Evolutionary conservation across 2,888 invertebrate species (phyloP).

Genomic region (Escarpia spicata): DNA sequence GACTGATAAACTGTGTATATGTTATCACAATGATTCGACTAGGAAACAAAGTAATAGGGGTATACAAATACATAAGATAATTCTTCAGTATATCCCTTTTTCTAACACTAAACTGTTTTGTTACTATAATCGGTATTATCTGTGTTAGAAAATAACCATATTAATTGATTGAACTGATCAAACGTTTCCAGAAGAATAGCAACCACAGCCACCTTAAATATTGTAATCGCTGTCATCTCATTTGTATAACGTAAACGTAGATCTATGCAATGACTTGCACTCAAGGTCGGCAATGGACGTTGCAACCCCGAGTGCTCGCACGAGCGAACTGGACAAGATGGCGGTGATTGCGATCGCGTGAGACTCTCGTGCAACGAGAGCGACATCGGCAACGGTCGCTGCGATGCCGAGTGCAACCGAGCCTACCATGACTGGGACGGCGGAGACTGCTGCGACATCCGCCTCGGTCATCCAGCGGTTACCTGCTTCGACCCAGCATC

Average conservation of each 20-base stretch:
- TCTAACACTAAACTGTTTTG: no score
- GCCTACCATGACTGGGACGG: conserved; percentile 54
- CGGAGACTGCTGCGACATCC: conserved; percentile 56
- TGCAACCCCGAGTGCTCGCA: conserved; percentile 57
- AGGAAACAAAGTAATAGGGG: no score
- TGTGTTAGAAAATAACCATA: no score
- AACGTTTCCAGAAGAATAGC: background rate
- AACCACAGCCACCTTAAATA: background rate
- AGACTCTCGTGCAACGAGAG: conserved; percentile 40
- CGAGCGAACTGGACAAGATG: conserved; percentile 56
- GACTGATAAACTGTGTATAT: no score
- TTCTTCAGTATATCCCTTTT: no score
- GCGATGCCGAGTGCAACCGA: conserved; percentile 57
- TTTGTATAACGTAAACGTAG: background rate
- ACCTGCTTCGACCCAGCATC: conserved; percentile 55
- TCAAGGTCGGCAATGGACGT: conserved; percentile 50
- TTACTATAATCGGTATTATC: no score
- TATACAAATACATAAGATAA: no score
- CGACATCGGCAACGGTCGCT: conserved; percentile 51
- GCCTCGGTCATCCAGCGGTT: conserved; percentile 33
- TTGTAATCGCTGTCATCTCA: background rate
- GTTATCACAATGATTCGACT: no score
- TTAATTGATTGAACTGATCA: no score
- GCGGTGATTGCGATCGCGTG: conserved; percentile 58
- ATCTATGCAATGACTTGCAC: background rate